Percentiles rank a stretch among this genome's conserved stretches.
phyloP scores from a whole-genome alignment of 2,113 vertebrate species.

The Nesoenas mayeri region DNA sequence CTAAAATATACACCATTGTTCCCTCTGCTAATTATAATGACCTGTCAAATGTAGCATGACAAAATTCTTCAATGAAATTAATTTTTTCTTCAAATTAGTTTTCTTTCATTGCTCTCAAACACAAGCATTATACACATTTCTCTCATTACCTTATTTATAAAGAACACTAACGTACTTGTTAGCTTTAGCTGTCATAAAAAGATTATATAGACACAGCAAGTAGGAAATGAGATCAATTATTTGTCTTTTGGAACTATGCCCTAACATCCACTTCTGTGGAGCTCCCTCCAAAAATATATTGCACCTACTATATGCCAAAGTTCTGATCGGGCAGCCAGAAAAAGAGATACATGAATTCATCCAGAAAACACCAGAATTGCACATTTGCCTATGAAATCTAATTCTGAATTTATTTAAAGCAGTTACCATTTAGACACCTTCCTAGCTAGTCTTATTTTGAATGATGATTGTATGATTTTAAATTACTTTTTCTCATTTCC shows the following conservation, averaged over 20 bases:
- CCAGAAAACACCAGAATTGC: background rate
- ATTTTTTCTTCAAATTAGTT: background rate
- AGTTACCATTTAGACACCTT: conserved; percentile 37
- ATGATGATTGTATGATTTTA: conserved; percentile 17
- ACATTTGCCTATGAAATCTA: background rate
- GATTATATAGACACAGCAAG: background rate
- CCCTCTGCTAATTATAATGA: background rate
- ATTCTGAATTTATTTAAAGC: conserved; percentile 27
- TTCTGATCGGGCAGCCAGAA: background rate
- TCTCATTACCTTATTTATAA: background rate
- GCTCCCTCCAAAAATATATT: background rate
- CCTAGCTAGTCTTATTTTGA: conserved; percentile 36
- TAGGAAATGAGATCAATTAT: background rate
- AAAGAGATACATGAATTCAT: background rate
- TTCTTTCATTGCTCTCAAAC: background rate
- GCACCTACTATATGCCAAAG: background rate
- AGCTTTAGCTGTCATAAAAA: background rate
- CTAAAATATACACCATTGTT: background rate
- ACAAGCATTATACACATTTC: background rate
- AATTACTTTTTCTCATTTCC: conserved; percentile 54
- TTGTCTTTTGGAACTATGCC: background rate
- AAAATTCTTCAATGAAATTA: background rate
- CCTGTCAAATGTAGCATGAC: background rate
- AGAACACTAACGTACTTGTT: background rate
- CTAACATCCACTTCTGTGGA: background rate